Evolutionary conservation across 2,888 invertebrate species (phyloP).

Genomic region (Calliphora vomitoria): DNA sequence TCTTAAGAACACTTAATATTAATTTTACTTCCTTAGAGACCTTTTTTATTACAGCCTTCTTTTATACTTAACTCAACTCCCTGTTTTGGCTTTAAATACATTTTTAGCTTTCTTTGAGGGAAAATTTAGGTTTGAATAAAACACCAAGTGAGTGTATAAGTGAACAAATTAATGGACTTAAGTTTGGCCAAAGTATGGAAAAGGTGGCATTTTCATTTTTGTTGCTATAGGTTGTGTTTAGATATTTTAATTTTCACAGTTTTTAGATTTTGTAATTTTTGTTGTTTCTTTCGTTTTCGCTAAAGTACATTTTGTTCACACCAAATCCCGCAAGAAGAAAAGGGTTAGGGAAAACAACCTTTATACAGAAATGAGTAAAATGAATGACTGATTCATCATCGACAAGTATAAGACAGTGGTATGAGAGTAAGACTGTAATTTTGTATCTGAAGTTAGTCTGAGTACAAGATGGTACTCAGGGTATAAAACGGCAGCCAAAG

Average conservation of each 20-base stretch:
- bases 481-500: too few species aligned
- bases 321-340: not conserved
- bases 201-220: conserved; percentile 15
- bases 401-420: too few species aligned
- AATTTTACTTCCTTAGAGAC: conserved; percentile 69
- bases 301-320: not conserved
- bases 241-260: conserved; percentile 56
- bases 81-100: not conserved
- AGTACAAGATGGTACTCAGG: too few species aligned
- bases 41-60: conserved; percentile 34
- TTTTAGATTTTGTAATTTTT: conserved; percentile 29
- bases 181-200: not conserved
- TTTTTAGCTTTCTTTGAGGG: conserved; percentile 25
- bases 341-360: too few species aligned
- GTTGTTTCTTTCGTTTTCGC: not conserved
- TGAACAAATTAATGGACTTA: conserved; percentile 41
- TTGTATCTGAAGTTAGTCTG: too few species aligned
- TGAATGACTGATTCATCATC: too few species aligned
- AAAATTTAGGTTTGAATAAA: not conserved
- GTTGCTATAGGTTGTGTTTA: too few species aligned
- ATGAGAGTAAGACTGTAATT: too few species aligned
- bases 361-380: too few species aligned
- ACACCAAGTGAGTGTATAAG: conserved; percentile 22
- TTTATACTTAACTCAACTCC: not conserved
- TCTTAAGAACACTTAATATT: conserved; percentile 72